A percentile compares a stretch with the other conserved stretches of the same genome.
phyloP scores from a whole-genome alignment of 1,140 invertebrate species.

The Bombus huntii region DNA sequence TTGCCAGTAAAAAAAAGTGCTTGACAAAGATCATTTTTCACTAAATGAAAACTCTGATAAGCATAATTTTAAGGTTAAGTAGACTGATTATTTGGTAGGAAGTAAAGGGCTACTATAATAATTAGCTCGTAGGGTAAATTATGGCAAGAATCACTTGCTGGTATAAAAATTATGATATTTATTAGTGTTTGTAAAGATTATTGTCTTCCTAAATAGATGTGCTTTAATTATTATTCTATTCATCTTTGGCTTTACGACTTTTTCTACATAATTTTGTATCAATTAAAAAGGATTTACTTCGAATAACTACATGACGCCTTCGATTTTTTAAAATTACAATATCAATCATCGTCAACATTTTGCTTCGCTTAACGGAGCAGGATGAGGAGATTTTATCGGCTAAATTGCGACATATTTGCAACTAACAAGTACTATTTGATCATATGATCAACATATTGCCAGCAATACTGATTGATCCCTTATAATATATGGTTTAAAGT shows the following conservation, averaged over 20 bases:
- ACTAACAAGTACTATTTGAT: background rate
- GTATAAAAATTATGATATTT: too few species aligned
- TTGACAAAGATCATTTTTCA: too few species aligned
- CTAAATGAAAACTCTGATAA: rapidly evolving
- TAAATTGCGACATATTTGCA: rapidly evolving
- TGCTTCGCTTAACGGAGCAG: background rate
- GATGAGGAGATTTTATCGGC: background rate
- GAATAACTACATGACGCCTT: too few species aligned
- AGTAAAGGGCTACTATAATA: rapidly evolving
- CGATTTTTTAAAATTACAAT: background rate
- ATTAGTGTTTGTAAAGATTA: background rate
- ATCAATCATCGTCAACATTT: background rate
- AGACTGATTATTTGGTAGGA: too few species aligned
- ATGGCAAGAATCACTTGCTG: too few species aligned
- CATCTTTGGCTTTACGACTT: background rate
- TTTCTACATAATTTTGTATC: background rate
- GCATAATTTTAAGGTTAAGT: too few species aligned
- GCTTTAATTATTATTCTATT: background rate
- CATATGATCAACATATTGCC: background rate
- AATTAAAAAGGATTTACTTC: too few species aligned
- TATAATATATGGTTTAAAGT: background rate
- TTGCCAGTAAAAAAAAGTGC: too few species aligned
- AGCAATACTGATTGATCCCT: background rate
- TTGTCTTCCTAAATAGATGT: background rate
- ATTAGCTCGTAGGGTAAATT: too few species aligned